These are phyloP conservation scores for Onychomys arenicola DNA, from an alignment of 2,797 vertebrate species.

Conservation along the genomic window DNA sequence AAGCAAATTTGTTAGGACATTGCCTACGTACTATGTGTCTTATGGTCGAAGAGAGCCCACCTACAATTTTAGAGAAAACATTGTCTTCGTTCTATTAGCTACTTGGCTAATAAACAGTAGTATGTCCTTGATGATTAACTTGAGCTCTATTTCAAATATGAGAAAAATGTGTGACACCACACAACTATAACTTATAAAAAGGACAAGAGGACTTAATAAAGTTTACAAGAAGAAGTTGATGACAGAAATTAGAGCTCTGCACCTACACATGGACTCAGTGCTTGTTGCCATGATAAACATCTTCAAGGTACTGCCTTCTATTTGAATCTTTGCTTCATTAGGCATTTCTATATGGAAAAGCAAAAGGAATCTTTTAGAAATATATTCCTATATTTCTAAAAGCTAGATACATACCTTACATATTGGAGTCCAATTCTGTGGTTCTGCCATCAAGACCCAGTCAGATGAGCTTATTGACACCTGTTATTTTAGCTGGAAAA, in stretches of 20 bases:
- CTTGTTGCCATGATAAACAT: not conserved
- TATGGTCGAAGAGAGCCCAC: not conserved
- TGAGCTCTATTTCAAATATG: conserved; percentile 24
- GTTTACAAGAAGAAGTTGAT: not conserved
- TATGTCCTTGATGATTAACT: conserved; percentile 29
- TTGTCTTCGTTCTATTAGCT: conserved; percentile 26
- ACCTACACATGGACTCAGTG: not conserved
- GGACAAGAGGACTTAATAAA: not conserved
- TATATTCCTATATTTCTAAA: too few species aligned
- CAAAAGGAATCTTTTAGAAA: too few species aligned
- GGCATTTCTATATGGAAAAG: too few species aligned
- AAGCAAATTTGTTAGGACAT: not conserved
- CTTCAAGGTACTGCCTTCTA: not conserved
- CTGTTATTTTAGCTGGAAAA: conserved; percentile 12
- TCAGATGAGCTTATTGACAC: not conserved
- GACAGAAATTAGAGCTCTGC: not conserved
- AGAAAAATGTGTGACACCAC: not conserved
- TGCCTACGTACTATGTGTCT: not conserved
- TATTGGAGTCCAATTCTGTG: not conserved
- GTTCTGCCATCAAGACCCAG: not conserved
- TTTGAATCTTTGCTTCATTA: not conserved
- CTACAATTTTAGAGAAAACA: not conserved
- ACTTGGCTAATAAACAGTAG: conserved; percentile 7
- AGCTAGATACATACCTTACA: not conserved
- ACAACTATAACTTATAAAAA: not conserved